Base-by-base conservation (phyloP, 2,888 invertebrate species). In the Torymus texanus region DNA sequence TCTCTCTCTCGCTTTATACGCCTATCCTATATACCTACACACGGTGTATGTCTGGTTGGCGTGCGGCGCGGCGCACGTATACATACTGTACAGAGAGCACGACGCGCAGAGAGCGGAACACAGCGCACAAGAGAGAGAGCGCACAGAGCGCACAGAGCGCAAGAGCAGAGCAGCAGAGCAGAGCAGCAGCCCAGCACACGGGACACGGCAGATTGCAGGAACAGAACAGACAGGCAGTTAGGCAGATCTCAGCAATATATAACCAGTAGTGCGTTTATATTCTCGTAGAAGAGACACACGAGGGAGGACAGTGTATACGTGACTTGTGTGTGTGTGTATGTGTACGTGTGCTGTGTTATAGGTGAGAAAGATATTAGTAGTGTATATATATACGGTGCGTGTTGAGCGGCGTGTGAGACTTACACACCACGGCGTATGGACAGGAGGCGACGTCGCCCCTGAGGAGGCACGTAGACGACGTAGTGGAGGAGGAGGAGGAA, bases 401-500 rank as follows among this genome's bases (percentile, higher is more conserved):
- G 21, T 21, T 1, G 51, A 4, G 29, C 3, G 29, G 2, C 21
- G 58, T 2, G 58, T 16, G 58, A 16, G 58, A 58, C 16, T 10
- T n/a, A 58, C 18, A 58, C 58, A 58, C 58, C 58, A 16, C 58
- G 58, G 16, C 16, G 18, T n/a, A n/a, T n/a, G 18, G 16, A n/a
- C 16, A 58, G 58, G 16, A n/a, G 16, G 58, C 58, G 16, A 58
- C 16, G 16, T 18, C n/a, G 58, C 58, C 58, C n/a, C 58, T n/a
- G 58, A 18, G 18, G 16, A 18, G 21, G n/a, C 14, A 24, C 68
- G 29, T 85, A 87, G 88, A 41, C 41, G 41, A 41, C 41, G 41
- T 41, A 41, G 8, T 8, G 41, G 41, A 29, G 29, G 29, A 29
- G 29, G 21, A 21, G 21, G 21, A 21, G 21, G 21, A 21, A 2